A percentile compares a stretch with the other conserved stretches of the same genome.
Evolutionary conservation across 2,888 invertebrate genomes (phyloP).

Genomic region (Loripinus fragilis): DNA sequence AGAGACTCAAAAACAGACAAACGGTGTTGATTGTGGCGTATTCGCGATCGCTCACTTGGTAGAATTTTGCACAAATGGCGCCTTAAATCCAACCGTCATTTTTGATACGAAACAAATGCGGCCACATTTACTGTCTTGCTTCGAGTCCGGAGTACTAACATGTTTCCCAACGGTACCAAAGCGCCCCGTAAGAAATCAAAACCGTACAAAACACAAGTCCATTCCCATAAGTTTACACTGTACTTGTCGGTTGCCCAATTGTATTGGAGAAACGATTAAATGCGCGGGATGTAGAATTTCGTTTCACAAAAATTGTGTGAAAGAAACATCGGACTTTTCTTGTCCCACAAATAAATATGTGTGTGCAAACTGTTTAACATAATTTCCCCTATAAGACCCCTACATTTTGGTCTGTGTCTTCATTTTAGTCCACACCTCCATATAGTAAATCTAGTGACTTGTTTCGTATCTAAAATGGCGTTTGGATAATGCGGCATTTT

Average conservation of each 20-base stretch:
- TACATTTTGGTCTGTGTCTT: too few species aligned
- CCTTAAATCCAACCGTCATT: background rate
- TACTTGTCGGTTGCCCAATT: background rate
- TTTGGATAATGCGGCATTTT: too few species aligned
- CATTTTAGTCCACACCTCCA: too few species aligned
- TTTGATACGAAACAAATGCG: constrained; percentile 2
- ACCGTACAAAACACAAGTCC: background rate
- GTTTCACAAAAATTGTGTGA: background rate
- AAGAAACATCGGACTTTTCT: background rate
- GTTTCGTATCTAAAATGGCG: too few species aligned
- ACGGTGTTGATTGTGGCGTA: constrained; percentile 22
- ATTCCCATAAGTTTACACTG: background rate
- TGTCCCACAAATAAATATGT: background rate
- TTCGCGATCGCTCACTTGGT: constrained; percentile 23
- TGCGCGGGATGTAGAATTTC: background rate
- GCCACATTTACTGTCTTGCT: background rate
- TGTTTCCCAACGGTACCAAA: background rate
- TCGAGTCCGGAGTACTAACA: background rate
- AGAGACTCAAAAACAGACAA: constrained; percentile 16
- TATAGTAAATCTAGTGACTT: too few species aligned
- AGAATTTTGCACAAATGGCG: background rate
- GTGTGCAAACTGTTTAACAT: background rate
- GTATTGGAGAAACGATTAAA: background rate
- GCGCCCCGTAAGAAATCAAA: background rate
- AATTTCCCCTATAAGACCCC: too few species aligned